Evolutionary conservation across 2,797 vertebrate species (phyloP).

Genomic region (Tolypeutes matacus): DNA sequence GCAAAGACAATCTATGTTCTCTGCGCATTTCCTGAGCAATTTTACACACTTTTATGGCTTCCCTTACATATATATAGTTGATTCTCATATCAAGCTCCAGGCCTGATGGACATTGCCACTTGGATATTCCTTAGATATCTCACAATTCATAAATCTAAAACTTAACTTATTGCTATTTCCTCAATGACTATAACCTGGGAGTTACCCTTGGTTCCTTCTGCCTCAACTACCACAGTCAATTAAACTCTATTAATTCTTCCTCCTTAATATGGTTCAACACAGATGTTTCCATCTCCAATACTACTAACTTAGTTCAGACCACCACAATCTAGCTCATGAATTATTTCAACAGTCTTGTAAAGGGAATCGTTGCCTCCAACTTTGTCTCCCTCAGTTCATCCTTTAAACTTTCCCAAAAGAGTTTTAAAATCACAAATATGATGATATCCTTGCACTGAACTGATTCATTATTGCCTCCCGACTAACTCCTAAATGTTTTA

Average conservation of each 20-base stretch:
- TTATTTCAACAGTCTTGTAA: constrained; percentile 38
- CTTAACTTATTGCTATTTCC: neutral
- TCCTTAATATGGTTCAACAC: neutral
- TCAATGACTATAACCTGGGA: neutral
- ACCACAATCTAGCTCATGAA: neutral
- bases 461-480: neutral
- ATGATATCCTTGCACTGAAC: neutral
- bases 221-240: neutral
- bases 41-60: neutral
- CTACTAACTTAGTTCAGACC: neutral
- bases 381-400: neutral
- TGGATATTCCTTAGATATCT: neutral
- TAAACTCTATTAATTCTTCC: neutral
- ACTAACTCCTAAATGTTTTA: neutral
- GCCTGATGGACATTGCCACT: neutral
- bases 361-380: neutral
- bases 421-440: neutral
- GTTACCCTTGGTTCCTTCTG: neutral
- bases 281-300: neutral
- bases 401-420: neutral
- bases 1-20: neutral
- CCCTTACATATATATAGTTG: neutral
- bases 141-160: neutral
- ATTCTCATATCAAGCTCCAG: neutral
- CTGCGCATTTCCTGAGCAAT: neutral